A percentile compares a stretch with the other conserved stretches of the same genome.
Conservation (phyloP, 2,113 vertebrate species). For the Pardalotus punctatus region DNA sequence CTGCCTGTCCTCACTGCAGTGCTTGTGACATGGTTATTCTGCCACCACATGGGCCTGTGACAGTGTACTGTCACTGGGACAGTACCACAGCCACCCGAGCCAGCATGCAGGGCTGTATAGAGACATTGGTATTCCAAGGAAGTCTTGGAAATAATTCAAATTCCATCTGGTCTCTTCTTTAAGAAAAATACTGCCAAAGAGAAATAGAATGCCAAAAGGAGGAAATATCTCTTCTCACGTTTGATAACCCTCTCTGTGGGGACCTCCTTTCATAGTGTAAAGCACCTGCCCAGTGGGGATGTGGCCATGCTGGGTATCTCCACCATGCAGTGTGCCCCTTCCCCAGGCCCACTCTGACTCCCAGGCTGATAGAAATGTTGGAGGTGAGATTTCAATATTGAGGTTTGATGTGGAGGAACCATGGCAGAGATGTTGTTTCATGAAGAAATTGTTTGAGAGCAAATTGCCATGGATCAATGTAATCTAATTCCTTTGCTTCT, state of each 20-base stretch:
- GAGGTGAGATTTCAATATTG: conserved; percentile 11
- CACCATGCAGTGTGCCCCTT: neutral
- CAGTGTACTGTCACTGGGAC: rapidly evolving
- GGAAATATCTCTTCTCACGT: neutral
- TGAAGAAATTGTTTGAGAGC: conserved; percentile 52
- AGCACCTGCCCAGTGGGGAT: neutral
- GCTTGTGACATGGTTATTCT: rapidly evolving
- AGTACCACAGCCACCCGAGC: neutral
- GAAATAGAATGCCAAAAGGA: neutral
- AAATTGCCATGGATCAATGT: conserved; percentile 71
- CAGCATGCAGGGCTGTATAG: rapidly evolving
- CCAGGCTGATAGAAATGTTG: conserved; percentile 49
- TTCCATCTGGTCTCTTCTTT: neutral
- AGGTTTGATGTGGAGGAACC: conserved; percentile 38
- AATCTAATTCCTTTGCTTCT: conserved; percentile 73
- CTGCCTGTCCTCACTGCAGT: neutral
- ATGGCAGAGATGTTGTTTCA: conserved; percentile 44
- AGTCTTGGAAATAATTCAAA: neutral
- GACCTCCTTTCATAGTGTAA: neutral
- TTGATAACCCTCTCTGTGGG: neutral
- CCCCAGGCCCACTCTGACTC: neutral
- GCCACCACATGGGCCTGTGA: rapidly evolving
- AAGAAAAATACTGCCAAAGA: neutral
- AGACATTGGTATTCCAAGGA: neutral
- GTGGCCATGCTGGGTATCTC: rapidly evolving